Conservation (phyloP, 2,113 vertebrate species). For the Hippopotamus amphibius region DNA sequence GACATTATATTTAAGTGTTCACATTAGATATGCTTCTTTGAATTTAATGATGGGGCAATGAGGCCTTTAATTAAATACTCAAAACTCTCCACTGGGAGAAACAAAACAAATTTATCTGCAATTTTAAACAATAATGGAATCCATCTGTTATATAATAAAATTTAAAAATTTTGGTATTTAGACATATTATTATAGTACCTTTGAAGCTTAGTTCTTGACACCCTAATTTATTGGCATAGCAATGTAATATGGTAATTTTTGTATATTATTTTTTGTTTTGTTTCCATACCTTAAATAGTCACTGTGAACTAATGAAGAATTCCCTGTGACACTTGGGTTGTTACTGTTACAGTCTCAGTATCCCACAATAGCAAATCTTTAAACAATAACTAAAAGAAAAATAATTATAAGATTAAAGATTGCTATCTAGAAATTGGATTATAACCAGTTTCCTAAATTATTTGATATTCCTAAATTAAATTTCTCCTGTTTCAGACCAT, state of each 20-base stretch:
- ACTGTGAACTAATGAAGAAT: background rate
- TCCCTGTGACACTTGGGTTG: background rate
- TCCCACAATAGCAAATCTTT: background rate
- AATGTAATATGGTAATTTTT: background rate
- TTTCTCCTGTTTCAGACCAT: background rate
- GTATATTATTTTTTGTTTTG: slow-evolving; percentile 7
- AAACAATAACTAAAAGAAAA: slow-evolving; percentile 8
- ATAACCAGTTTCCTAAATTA: slow-evolving; percentile 19
- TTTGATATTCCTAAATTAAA: slow-evolving; percentile 31
- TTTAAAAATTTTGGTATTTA: slow-evolving; percentile 63
- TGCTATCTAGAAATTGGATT: slow-evolving; percentile 35
- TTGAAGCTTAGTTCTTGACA: background rate
- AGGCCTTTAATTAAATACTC: slow-evolving; percentile 93
- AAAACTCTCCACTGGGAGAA: slow-evolving; percentile 90
- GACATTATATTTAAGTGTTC: slow-evolving; percentile 91
- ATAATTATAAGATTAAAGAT: background rate
- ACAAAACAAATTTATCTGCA: slow-evolving; percentile 89
- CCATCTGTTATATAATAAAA: slow-evolving; percentile 81
- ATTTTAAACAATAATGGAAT: slow-evolving; percentile 83
- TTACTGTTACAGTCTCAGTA: background rate
- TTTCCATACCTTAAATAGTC: background rate
- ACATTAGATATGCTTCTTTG: slow-evolving; percentile 93
- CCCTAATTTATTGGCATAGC: background rate
- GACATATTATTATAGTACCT: background rate
- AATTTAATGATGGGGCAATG: slow-evolving; percentile 93